Conservation (phyloP, 2,113 vertebrate genomes). For the Pygoscelis adeliae region DNA sequence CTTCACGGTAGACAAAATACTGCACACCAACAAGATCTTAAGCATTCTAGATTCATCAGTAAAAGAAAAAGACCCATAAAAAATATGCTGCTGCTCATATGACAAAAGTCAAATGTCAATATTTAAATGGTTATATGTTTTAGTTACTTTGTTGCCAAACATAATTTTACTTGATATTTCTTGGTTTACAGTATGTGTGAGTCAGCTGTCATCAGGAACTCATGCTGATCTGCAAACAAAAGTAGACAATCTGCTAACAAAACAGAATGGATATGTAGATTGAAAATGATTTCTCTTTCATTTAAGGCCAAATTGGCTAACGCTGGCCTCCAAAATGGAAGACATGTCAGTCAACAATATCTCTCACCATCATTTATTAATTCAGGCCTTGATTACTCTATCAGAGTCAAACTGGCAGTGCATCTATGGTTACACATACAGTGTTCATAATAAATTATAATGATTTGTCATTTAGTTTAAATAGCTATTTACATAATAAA, state of each 20-base stretch:
- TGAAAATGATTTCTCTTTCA: slow-evolving; percentile 23
- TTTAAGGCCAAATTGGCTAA: slow-evolving; percentile 21
- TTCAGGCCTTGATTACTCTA: neutral
- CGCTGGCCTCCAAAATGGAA: neutral
- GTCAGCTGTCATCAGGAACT: slow-evolving; percentile 49
- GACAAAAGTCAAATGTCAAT: slow-evolving; percentile 41
- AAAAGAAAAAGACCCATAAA: neutral
- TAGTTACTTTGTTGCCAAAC: slow-evolving; percentile 1
- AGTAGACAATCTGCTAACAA: slow-evolving; percentile 40
- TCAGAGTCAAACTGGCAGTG: neutral
- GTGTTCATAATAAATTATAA: neutral
- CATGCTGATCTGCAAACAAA: slow-evolving; percentile 43
- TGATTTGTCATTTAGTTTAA: neutral
- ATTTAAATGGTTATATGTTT: slow-evolving; percentile 21
- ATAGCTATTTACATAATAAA: neutral
- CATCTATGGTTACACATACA: neutral
- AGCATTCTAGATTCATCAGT: neutral
- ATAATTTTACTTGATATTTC: slow-evolving; percentile 23
- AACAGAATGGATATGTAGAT: neutral
- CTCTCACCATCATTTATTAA: slow-evolving; percentile 39
- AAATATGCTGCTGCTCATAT: neutral
- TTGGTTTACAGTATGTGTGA: slow-evolving; percentile 37
- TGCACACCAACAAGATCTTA: neutral
- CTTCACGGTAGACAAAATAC: neutral
- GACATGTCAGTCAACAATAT: neutral